Conservation (phyloP, 92 coral and sea anemone genomes). For the Porites cylindrica region DNA sequence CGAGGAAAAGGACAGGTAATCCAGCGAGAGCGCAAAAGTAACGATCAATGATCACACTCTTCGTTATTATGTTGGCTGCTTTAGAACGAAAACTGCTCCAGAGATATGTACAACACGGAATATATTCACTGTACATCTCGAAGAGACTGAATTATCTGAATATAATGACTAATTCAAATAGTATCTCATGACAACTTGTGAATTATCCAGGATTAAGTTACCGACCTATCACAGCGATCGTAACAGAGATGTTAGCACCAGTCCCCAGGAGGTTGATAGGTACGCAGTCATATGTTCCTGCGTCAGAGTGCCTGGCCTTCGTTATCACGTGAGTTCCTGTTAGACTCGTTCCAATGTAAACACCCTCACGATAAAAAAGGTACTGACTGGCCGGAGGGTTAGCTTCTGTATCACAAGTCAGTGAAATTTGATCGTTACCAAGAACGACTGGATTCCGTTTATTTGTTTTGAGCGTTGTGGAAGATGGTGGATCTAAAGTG, state of each 20-base stretch:
- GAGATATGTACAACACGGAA: no score
- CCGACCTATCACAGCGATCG: constrained; percentile 70
- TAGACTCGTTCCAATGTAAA: constrained; percentile 41
- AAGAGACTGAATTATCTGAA: no score
- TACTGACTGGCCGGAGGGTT: constrained; percentile 76
- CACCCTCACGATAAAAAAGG: constrained; percentile 63
- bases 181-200: no score
- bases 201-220: neutral
- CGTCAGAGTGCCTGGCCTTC: constrained; percentile 64
- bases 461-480: constrained; percentile 56
- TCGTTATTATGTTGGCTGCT: no score
- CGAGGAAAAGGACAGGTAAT: no score
- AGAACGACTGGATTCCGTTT: constrained; percentile 58
- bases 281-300: constrained; percentile 68
- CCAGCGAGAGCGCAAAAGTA: no score
- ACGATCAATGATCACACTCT: no score
- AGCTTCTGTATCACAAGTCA: constrained; percentile 74
- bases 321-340: constrained; percentile 56
- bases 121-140: no score
- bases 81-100: no score
- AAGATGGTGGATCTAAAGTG: constrained; percentile 70
- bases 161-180: no score
- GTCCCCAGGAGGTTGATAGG: constrained; percentile 68
- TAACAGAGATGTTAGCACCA: constrained; percentile 55
- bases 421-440: constrained; percentile 71